phyloP scores from a whole-genome alignment of 2,888 invertebrate genomes.

The Pseudanteris insignis region DNA sequence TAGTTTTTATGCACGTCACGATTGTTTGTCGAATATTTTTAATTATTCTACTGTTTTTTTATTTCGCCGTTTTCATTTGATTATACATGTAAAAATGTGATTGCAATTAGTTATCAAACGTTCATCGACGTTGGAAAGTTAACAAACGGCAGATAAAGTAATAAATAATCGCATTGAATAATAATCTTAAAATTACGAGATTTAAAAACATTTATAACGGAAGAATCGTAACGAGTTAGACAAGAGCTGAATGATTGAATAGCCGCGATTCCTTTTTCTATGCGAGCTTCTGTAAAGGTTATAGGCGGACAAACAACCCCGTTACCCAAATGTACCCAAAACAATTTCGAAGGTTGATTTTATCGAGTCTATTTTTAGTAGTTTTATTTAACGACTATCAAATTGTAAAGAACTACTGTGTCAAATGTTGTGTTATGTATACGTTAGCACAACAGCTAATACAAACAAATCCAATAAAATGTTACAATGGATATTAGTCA shows the following conservation, averaged over 20 bases:
- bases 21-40: too few relatives aligned
- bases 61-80: too few relatives aligned
- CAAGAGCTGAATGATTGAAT: slow-evolving; percentile 40
- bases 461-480: slow-evolving; percentile 62
- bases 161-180: slow-evolving; percentile 29
- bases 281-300: slow-evolving; percentile 47
- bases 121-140: slow-evolving; percentile 12
- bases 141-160: slow-evolving; percentile 10
- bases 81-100: too few relatives aligned
- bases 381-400: slow-evolving; percentile 50
- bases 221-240: slow-evolving; percentile 36
- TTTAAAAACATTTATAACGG: slow-evolving; percentile 35
- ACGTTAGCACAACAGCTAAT: slow-evolving; percentile 53
- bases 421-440: slow-evolving; percentile 53
- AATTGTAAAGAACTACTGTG: slow-evolving; percentile 40
- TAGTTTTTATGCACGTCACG: too few relatives aligned
- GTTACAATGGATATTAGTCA: slow-evolving; percentile 59
- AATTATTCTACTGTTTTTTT: too few relatives aligned
- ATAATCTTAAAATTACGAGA: slow-evolving; percentile 29
- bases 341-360: slow-evolving; percentile 53
- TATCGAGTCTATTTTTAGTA: slow-evolving; percentile 58
- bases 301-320: slow-evolving; percentile 29
- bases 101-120: too few relatives aligned
- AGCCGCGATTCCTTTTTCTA: slow-evolving; percentile 46
- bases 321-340: slow-evolving; percentile 35